Percentiles rank a stretch among this genome's conserved stretches.
phyloP scores from a whole-genome alignment of 2,888 invertebrate species.

The Phyllotreta striolata region DNA sequence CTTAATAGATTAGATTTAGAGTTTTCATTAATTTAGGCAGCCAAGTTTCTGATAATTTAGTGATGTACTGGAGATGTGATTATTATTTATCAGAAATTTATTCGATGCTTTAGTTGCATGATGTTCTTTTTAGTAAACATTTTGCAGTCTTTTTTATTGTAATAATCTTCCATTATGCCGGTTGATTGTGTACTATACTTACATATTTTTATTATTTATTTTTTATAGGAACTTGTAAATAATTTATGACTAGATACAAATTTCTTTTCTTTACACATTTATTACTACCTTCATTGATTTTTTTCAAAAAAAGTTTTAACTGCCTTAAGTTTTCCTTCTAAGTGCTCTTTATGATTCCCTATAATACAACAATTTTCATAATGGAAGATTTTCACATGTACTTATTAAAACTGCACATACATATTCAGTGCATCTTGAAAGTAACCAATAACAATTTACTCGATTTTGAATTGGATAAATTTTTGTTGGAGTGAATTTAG shows the following conservation, averaged over 20 bases:
- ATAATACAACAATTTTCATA: neutral
- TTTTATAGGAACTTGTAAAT: too few species aligned
- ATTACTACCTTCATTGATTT: too few species aligned
- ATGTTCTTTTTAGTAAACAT: conserved; percentile 11
- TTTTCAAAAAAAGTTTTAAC: conserved; percentile 9
- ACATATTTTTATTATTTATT: too few species aligned
- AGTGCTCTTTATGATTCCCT: too few species aligned
- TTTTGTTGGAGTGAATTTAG: too few species aligned
- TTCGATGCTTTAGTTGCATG: conserved; percentile 21
- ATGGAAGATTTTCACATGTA: conserved; percentile 11
- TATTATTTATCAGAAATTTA: conserved; percentile 20
- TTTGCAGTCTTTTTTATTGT: too few species aligned
- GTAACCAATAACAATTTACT: neutral
- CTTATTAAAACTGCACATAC: conserved; percentile 1
- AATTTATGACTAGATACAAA: too few species aligned
- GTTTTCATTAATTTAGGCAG: neutral
- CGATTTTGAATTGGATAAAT: too few species aligned
- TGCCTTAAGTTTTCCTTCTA: too few species aligned
- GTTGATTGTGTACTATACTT: neutral
- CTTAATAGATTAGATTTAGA: conserved; percentile 35
- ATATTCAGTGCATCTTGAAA: conserved; percentile 3
- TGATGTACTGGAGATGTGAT: conserved; percentile 19
- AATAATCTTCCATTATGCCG: conserved; percentile 8
- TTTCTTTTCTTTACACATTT: too few species aligned
- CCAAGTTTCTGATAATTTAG: conserved; percentile 24